Percentiles rank a stretch among this genome's conserved stretches.
These are phyloP conservation scores for Penaeus indicus DNA, from an alignment of 1,140 invertebrate genomes.

Conservation along the genomic window DNA sequence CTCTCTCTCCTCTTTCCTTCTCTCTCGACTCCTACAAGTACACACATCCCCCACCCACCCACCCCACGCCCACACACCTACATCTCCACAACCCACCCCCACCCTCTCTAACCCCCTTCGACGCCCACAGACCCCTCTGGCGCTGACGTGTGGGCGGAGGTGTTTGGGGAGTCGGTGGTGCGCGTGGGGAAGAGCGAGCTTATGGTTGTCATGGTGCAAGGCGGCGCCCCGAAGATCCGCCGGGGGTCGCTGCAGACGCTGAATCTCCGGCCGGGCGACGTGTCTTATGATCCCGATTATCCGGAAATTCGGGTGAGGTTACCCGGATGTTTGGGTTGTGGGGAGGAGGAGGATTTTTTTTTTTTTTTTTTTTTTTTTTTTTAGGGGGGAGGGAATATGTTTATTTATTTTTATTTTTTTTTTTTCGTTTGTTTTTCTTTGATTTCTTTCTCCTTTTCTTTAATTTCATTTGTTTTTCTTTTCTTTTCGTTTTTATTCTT, in stretches of 20 bases:
- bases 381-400: too few species aligned
- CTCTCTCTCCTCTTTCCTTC: too few species aligned
- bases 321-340: too few species aligned
- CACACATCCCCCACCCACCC: neutral
- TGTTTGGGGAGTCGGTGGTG: constrained; percentile 35
- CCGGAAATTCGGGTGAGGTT: constrained; percentile 42
- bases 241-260: constrained; percentile 40
- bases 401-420: too few species aligned
- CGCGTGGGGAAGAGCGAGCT: constrained; percentile 43
- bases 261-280: neutral
- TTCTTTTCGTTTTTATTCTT: too few species aligned
- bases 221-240: constrained; percentile 53
- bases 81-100: neutral
- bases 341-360: neutral
- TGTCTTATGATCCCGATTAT: constrained; percentile 53
- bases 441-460: too few species aligned
- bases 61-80: neutral
- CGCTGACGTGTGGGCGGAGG: constrained; percentile 35
- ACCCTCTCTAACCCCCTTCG: neutral
- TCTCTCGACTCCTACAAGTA: neutral
- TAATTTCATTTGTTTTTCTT: too few species aligned
- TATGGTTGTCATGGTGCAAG: constrained; percentile 57
- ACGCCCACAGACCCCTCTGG: constrained; percentile 17
- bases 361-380: neutral
- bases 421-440: too few species aligned